Evolutionary conservation across 2,797 vertebrate species (phyloP), one percentile per base, ranked within the genome.

Genomic region (Acanthornis magna): DNA sequence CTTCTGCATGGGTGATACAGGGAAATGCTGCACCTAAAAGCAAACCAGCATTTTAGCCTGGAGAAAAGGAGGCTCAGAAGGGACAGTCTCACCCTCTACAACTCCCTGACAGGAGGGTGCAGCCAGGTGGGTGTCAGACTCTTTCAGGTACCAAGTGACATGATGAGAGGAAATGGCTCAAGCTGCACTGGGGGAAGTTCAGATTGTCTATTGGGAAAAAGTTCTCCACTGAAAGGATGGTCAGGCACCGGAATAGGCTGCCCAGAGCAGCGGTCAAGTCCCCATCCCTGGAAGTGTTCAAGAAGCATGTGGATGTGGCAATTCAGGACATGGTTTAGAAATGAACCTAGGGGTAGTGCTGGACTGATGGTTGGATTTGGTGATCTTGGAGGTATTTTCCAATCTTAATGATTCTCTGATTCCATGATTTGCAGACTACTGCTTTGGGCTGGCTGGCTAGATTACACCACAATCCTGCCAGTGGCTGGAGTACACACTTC

Each of bases 401-500:
- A 81, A 42, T 6, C 15, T 36, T 16, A 23, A 7, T 27, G 62
- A 32, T 47, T 19, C n/a, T 67, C 10, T 27, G 34, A 36, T 34
- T 54, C 48, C 22, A 32, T 3, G 13, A 54, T 25, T 50, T 57
- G 18, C 15, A 66, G 34, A 30, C 16, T 12, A 29, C 14, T 12
- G 14, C 23, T 77, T 22, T 3, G 1, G 21, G 40, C 20, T 70
- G 25, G 36, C 19, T 61, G 32, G 63, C 22, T 10, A 26, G 13
- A 32, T 45, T 25, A 27, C 10, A 55, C 7, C n/a, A 38, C 0
- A 45, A 32, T 54, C 21, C 55, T 1, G 2, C 14, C 2, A 0
- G 13, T 22, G 48, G 73, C 5, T 2, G 1, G 15, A 75, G n/a
- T 1, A 4, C 21, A n/a, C 4, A 3, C 4, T 29, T 19, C 30